phyloP scores from a whole-genome alignment of 2,888 invertebrate genomes.

The Phyto melanocephala region DNA sequence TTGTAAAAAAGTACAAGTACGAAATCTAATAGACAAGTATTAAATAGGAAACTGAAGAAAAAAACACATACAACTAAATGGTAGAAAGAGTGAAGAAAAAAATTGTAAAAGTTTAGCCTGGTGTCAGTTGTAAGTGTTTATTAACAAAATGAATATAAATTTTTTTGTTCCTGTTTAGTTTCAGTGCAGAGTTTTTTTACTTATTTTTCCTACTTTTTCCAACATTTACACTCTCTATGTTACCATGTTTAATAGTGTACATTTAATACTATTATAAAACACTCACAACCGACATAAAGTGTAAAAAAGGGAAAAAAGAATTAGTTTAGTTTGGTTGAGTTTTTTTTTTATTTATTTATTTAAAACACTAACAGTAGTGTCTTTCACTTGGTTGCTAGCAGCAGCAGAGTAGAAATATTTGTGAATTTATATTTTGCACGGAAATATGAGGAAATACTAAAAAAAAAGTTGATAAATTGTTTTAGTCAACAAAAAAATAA shows the following conservation, averaged over 20 bases:
- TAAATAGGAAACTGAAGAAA: constrained; percentile 20
- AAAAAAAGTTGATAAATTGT: constrained; percentile 61
- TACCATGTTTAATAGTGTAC: constrained; percentile 26
- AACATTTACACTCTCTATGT: constrained; percentile 1
- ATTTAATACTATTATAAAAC: constrained; percentile 47
- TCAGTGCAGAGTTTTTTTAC: background rate
- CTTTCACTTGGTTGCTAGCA: constrained; percentile 5
- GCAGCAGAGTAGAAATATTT: constrained; percentile 14
- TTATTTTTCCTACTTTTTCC: background rate
- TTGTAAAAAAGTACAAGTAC: constrained; percentile 6
- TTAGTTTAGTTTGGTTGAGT: constrained; percentile 10
- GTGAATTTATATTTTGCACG: constrained; percentile 30
- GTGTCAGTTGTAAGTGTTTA: constrained; percentile 49
- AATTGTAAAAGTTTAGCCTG: constrained; percentile 10
- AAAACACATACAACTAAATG: background rate
- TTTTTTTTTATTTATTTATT: background rate
- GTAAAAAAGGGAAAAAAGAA: constrained; percentile 14
- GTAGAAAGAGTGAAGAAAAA: background rate
- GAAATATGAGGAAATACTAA: constrained; percentile 45
- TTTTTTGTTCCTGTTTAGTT: constrained; percentile 4
- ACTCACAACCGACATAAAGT: constrained; percentile 20
- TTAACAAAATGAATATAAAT: constrained; percentile 42
- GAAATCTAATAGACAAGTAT: constrained; percentile 40
- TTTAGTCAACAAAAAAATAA: constrained; percentile 50
- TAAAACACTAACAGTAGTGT: background rate